Evolutionary conservation across 2,888 invertebrate genomes (phyloP), one percentile per base, ranked within the genome.

Genomic region (Ypsolopha sequella): DNA sequence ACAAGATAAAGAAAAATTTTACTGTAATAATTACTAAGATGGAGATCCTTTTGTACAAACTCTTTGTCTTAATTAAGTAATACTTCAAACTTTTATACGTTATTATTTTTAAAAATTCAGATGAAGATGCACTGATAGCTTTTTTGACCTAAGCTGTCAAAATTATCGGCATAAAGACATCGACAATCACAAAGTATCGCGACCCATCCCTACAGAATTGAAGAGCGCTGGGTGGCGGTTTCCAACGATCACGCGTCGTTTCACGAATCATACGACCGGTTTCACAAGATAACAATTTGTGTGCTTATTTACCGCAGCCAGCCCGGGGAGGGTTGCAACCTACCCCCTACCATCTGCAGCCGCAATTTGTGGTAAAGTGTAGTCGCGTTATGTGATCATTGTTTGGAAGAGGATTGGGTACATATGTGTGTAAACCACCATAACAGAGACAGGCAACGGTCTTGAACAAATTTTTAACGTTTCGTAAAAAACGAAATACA

Each of bases 221-320:
- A 81, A 85, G 84, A 85, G 86, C 75, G 68, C 68, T 68, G 69
- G 57, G 69, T 66, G 67, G 72, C 66, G 73, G 70, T 67, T 70
- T 66, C 64, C 75, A 73, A 70, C 74, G 63, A 67, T 73, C 79
- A 82, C 86, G 85, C 86, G 76, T 80, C 85, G 84, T 76, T 85
- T 80, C 71, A 61, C 80, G 77, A 76, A 86, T 86, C 86, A 86
- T 70, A 85, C 86, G 85, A 71, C 73, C 84, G 85, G 86, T 82
- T 86, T 81, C 86, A 80, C 86, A 84, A 86, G 86, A 86, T 85
- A 86, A 86, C 86, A 85, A 86, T 86, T 86, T 86, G 85, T 68
- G 68, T 51, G 74, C 73, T 81, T 85, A 85, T 85, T 78, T 85
- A 84, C 82, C 79, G 68, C 47, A 36, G 11, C 50, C 49, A 34